Evolutionary conservation across 2,888 invertebrate species (phyloP), one percentile per base, ranked within the genome.

Genomic region (Spialia ferax): DNA sequence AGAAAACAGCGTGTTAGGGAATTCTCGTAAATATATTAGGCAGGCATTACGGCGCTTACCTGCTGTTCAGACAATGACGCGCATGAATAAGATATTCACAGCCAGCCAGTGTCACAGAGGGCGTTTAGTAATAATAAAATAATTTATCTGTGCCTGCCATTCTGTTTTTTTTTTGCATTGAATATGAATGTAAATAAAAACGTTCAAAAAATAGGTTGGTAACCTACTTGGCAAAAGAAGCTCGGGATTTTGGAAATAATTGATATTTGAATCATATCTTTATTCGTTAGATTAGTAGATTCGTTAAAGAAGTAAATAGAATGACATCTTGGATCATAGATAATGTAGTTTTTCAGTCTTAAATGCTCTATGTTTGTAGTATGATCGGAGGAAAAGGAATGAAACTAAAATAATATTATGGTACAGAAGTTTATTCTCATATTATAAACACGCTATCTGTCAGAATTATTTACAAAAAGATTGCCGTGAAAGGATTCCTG

Each of bases 401-500:
- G n/a, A n/a, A 38, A 38, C 38, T 5, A 38, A 38, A 38, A 38
- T n/a, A n/a, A n/a, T 73, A 71, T n/a, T 88, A 88, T 89, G 86
- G 86, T 92, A 91, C 87, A 92, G 86, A n/a, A 88, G 84, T 92
- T 93, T 90, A 91, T 91, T 91, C 86, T 84, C 81, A 85, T 87
- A 82, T 83, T 87, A 89, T 88, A 88, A 91, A 89, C 84, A 91
- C 90, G 79, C 75, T 75, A 75, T 81, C 80, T 82, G 80, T 82
- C 86, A 88, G 86, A 86, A 86, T 85, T 91, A 92, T 93, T 87
- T 91, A 91, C 92, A 92, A 80, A 79, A 74, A 74, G 73, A 76
- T 76, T 20, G 20, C 74, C 77, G 73, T 77, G 80, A 71, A 81
- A 79, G 78, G 75, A 74, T 80, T 72, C 70, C 35, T 23, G 64